Evolutionary conservation across 2,113 vertebrate genomes (phyloP).

Genomic region (Clarias macrocephalus): DNA sequence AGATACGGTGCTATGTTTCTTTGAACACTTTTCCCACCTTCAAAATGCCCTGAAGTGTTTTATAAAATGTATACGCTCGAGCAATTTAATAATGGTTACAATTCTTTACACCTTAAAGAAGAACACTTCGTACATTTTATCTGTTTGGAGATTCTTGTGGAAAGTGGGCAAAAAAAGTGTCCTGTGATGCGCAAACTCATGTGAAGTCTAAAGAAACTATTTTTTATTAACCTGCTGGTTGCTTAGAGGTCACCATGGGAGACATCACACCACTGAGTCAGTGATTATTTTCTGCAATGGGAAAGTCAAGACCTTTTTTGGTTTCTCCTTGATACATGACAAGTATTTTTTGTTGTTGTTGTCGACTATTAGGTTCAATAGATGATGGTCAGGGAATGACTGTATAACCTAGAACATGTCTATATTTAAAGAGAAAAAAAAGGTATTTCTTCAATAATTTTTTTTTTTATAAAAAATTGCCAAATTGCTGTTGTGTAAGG

Average conservation of each 20-base stretch:
- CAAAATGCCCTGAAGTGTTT: background rate
- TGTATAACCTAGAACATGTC: background rate
- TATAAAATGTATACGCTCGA: background rate
- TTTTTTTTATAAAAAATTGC: background rate
- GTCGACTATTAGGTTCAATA: background rate
- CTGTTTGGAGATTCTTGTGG: background rate
- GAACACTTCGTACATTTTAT: background rate
- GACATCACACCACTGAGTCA: background rate
- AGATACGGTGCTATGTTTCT: too few species aligned
- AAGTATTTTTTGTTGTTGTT: background rate
- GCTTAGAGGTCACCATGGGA: background rate
- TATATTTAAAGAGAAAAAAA: background rate
- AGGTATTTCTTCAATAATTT: background rate
- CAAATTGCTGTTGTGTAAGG: background rate
- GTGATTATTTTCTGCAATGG: background rate
- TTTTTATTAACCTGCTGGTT: too few species aligned
- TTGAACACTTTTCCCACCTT: too few species aligned
- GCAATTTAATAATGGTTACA: background rate
- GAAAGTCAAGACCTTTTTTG: background rate
- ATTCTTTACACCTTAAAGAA: background rate
- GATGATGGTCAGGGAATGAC: background rate
- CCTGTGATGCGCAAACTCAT: too few species aligned
- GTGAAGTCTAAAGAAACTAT: too few species aligned
- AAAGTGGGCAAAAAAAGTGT: background rate
- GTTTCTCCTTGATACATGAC: background rate